These are phyloP conservation scores for Genyomyrus donnyi DNA, from an alignment of 2,113 vertebrate genomes.

Conservation along the genomic window DNA sequence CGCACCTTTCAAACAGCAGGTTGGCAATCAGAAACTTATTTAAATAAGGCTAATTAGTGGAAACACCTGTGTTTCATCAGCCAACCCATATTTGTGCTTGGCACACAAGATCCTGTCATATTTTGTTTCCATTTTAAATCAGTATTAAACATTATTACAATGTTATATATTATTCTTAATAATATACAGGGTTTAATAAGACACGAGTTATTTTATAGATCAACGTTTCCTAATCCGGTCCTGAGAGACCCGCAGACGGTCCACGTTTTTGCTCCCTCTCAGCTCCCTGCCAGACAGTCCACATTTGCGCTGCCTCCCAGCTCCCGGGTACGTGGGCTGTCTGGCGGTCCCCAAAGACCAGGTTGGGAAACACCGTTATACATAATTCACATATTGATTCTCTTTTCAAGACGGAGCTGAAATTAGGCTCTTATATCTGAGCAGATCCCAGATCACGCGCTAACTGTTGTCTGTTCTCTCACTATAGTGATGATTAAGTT, in stretches of 20 bases:
- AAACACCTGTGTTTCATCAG: neutral
- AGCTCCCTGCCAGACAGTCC: neutral
- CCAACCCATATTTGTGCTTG: neutral
- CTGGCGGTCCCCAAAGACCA: neutral
- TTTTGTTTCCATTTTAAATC: neutral
- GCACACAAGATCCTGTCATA: neutral
- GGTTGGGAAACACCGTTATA: neutral
- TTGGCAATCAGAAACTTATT: neutral
- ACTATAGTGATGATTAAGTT: neutral
- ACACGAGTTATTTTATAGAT: neutral
- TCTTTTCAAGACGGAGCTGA: neutral
- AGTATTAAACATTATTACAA: neutral
- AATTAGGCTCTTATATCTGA: neutral
- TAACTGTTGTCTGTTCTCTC: neutral
- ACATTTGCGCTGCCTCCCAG: neutral
- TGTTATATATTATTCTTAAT: neutral
- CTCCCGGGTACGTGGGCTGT: neutral
- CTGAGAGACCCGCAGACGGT: neutral
- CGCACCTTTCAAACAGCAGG: neutral
- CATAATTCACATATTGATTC: neutral
- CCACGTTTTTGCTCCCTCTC: neutral
- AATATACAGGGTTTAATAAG: neutral
- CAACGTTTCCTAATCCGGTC: neutral
- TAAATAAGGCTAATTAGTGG: conserved; percentile 4
- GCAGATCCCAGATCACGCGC: neutral